Percentiles rank a stretch among this genome's conserved stretches.
Conservation (phyloP, 2,797 vertebrate genomes). For the Neosilurus hyrtlii region DNA sequence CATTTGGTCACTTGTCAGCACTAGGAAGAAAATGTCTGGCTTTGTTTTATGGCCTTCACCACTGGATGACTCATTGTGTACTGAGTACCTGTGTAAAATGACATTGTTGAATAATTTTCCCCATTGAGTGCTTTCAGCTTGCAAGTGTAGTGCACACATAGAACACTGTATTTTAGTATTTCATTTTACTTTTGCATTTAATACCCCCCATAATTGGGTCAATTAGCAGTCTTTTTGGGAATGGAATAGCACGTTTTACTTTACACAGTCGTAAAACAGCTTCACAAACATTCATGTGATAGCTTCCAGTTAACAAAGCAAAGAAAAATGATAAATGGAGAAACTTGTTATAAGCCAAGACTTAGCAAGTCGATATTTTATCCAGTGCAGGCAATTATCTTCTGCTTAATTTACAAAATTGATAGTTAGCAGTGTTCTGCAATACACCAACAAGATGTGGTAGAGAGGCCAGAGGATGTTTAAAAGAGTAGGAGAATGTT, state of each 20-base stretch:
- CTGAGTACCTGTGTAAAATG: not conserved
- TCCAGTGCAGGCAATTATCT: not conserved
- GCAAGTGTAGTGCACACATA: no score
- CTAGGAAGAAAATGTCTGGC: constrained; percentile 30
- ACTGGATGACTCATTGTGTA: constrained; percentile 41
- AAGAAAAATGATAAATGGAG: not conserved
- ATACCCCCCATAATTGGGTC: not conserved
- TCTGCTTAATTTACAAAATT: not conserved
- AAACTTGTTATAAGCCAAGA: not conserved
- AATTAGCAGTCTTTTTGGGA: not conserved
- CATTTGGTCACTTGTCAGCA: constrained; percentile 39
- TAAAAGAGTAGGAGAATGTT: not conserved
- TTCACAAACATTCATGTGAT: constrained; percentile 16
- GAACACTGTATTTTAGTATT: not conserved
- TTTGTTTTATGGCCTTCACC: constrained; percentile 27
- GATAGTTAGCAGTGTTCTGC: not conserved
- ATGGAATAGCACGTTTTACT: not conserved
- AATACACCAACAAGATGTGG: not conserved
- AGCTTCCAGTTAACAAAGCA: not conserved
- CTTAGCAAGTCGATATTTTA: constrained; percentile 1
- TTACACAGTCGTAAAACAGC: not conserved
- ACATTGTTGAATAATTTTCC: not conserved
- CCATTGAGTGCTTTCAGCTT: not conserved
- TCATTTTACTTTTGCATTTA: not conserved
- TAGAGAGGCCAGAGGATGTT: not conserved